phyloP scores from a whole-genome alignment of 2,797 vertebrate species.

The Sarcophilus harrisii region DNA sequence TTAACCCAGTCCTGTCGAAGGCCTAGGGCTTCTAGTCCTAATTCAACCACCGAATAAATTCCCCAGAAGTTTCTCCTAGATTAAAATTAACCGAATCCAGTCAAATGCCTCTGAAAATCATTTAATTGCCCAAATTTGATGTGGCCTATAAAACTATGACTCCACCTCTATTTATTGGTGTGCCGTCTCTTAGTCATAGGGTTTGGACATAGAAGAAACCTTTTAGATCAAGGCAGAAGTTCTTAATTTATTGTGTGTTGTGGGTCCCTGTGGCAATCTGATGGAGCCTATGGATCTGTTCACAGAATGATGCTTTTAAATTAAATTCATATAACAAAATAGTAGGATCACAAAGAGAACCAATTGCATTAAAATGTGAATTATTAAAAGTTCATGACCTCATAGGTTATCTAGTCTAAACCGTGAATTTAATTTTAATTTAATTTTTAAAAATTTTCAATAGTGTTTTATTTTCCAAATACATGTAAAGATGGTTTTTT shows the following conservation, averaged over 20 bases:
- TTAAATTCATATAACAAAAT: background rate
- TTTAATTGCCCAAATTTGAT: background rate
- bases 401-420: background rate
- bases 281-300: background rate
- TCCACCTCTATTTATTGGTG: background rate
- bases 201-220: background rate
- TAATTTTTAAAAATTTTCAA: too few species aligned
- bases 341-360: background rate
- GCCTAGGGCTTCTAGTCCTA: background rate
- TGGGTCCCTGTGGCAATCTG: background rate
- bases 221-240: background rate
- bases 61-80: background rate
- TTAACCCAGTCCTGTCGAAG: background rate
- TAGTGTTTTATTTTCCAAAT: too few species aligned
- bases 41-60: constrained; percentile 7
- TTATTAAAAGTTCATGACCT: background rate
- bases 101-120: constrained; percentile 1
- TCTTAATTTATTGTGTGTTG: background rate
- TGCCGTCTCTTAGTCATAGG: background rate
- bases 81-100: background rate
- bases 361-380: background rate
- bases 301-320: background rate
- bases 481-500: too few species aligned
- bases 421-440: background rate
- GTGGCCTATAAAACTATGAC: background rate